Conservation (phyloP, 35 echinoderm and acorn worm genomes). For the Eucidaris tribuloides region DNA sequence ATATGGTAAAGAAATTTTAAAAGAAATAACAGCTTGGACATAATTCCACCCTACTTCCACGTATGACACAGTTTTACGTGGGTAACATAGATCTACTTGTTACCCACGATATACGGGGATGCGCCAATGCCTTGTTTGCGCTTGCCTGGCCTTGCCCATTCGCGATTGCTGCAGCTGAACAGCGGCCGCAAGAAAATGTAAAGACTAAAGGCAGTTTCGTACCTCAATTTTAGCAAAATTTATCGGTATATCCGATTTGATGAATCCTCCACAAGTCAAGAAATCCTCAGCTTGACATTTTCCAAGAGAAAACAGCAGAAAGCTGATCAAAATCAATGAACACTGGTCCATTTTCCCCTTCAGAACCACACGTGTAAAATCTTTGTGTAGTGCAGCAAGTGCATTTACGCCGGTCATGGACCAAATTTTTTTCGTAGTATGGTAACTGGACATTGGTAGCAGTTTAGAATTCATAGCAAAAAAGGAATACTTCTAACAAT, state of each 20-base stretch:
- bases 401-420: not conserved
- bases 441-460: not conserved
- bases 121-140: not conserved
- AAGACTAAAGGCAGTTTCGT: not conserved
- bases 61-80: too few species aligned
- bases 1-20: too few species aligned
- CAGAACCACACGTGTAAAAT: not conserved
- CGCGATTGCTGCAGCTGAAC: not conserved
- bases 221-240: constrained; percentile 84
- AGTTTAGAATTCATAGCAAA: too few species aligned
- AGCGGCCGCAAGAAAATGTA: not conserved
- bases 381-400: not conserved
- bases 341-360: not conserved
- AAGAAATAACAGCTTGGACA: too few species aligned
- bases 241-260: constrained; percentile 78
- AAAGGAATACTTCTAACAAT: too few species aligned
- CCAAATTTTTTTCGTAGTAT: not conserved
- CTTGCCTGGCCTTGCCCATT: not conserved
- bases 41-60: too few species aligned
- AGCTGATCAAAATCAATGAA: not conserved
- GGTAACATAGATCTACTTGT: too few species aligned
- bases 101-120: too few species aligned
- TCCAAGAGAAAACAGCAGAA: not conserved
- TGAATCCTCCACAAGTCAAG: constrained; percentile 79
- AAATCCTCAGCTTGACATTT: constrained; percentile 49